Evolutionary conservation across 2,797 vertebrate species (phyloP).

Genomic region (Rhinoraja longicauda): DNA sequence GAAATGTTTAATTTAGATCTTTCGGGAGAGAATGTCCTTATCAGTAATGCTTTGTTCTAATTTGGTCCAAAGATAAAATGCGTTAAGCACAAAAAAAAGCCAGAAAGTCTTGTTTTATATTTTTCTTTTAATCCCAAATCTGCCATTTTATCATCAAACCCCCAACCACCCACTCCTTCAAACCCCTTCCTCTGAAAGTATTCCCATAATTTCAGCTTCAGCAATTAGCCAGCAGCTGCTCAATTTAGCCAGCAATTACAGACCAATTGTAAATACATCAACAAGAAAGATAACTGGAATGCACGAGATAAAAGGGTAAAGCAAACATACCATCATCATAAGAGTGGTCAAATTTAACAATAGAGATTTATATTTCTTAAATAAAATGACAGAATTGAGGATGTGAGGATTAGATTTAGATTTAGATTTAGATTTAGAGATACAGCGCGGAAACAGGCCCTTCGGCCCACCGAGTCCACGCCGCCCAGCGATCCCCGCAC

Average conservation of each 20-base stretch:
- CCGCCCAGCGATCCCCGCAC: too few species aligned
- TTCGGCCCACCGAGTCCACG: too few species aligned
- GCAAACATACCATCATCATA: neutral
- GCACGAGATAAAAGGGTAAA: neutral
- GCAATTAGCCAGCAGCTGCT: neutral
- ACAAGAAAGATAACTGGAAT: neutral
- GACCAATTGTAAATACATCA: neutral
- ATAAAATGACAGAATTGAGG: too few species aligned
- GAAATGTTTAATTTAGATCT: neutral
- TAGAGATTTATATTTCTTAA: too few species aligned
- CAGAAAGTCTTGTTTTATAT: neutral
- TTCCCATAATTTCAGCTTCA: neutral
- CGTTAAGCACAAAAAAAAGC: neutral
- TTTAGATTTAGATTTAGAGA: too few species aligned
- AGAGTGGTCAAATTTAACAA: neutral
- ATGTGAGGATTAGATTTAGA: too few species aligned
- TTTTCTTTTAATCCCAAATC: neutral
- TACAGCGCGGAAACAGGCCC: too few species aligned
- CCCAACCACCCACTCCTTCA: neutral
- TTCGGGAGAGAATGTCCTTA: neutral
- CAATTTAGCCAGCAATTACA: neutral
- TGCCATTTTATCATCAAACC: neutral
- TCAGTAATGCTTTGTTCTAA: neutral
- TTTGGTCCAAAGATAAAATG: neutral
- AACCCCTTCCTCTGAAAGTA: neutral